These are phyloP conservation scores for Taeniopygia guttata DNA, from an alignment of 2,797 vertebrate genomes.

Conservation along the genomic window DNA sequence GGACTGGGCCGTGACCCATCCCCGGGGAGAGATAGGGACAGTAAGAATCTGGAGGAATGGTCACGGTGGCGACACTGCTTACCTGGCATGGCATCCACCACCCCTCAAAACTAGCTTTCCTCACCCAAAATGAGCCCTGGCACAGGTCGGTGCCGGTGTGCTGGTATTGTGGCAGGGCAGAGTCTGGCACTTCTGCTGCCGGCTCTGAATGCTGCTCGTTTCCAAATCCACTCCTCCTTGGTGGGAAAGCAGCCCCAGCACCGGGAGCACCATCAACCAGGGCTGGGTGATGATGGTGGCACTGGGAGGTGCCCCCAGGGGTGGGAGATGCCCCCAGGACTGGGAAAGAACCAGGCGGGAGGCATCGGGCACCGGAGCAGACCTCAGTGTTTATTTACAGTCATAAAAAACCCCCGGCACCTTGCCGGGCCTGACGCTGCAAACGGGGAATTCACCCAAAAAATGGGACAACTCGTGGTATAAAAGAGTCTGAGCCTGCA, in stretches of 20 bases:
- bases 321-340: rapidly evolving
- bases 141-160: rapidly evolving
- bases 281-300: neutral
- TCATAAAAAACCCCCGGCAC: neutral
- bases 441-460: neutral
- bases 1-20: rapidly evolving
- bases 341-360: neutral
- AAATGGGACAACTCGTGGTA: neutral
- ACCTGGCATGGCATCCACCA: rapidly evolving
- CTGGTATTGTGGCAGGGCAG: rapidly evolving
- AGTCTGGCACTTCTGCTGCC: too few species aligned
- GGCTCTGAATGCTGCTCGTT: rapidly evolving
- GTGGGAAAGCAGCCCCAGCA: neutral
- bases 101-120: neutral
- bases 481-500: neutral
- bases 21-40: neutral
- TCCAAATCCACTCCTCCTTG: rapidly evolving
- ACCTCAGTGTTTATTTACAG: slow-evolving; percentile 22
- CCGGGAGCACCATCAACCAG: rapidly evolving
- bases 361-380: neutral
- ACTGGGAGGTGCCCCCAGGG: neutral
- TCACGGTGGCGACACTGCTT: rapidly evolving
- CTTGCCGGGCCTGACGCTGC: rapidly evolving
- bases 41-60: rapidly evolving
- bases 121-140: neutral